These are phyloP conservation scores for Macrophya alboannulata DNA, from an alignment of 2,888 invertebrate genomes.

Conservation along the genomic window DNA sequence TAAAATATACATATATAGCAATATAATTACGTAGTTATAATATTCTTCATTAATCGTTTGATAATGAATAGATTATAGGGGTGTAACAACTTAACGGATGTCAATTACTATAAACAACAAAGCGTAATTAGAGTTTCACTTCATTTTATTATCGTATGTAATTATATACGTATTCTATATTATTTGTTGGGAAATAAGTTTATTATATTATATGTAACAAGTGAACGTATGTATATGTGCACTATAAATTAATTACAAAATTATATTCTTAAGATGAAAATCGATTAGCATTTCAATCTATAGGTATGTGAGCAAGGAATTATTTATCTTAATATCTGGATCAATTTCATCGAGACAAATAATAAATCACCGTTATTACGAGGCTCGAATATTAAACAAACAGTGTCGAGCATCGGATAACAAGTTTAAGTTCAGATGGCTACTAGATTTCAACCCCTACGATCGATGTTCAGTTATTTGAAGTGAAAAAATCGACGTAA, in stretches of 20 bases:
- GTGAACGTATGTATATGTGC: not conserved
- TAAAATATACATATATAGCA: not conserved
- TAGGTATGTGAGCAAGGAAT: too few species aligned
- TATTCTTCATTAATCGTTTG: not conserved
- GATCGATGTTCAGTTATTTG: slow-evolving; percentile 36
- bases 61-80: not conserved
- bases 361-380: slow-evolving; percentile 27
- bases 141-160: not conserved
- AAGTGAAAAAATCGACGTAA: not conserved
- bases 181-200: not conserved
- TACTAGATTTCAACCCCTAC: not conserved
- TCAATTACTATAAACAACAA: not conserved
- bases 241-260: not conserved
- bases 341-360: not conserved
- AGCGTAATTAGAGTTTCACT: not conserved
- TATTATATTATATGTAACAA: not conserved
- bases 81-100: not conserved
- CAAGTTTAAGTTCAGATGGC: not conserved
- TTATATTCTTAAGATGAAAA: not conserved
- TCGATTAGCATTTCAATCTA: not conserved
- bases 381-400: slow-evolving; percentile 14
- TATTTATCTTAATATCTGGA: not conserved
- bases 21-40: not conserved
- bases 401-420: slow-evolving; percentile 31
- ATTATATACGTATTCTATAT: not conserved